These are phyloP conservation scores for Rhea pennata DNA, from an alignment of 2,113 vertebrate genomes.

Conservation along the genomic window DNA sequence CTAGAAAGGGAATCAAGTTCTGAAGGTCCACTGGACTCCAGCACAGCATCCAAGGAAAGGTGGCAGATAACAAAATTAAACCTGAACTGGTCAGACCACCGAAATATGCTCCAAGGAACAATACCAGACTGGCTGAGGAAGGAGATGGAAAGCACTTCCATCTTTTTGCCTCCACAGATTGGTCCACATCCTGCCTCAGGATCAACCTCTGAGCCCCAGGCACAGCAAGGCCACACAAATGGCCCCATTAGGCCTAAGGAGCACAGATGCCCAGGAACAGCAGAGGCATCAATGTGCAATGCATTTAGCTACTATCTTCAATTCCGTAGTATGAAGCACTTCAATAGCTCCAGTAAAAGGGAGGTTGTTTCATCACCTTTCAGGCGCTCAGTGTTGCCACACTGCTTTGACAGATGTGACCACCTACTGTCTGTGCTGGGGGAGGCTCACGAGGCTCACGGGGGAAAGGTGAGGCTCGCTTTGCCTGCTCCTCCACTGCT, in stretches of 20 bases:
- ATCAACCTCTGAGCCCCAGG: not conserved
- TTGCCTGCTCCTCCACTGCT: not conserved
- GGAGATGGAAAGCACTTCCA: not conserved
- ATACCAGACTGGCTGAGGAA: not conserved
- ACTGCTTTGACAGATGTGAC: not conserved
- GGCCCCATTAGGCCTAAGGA: not conserved
- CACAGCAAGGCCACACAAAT: not conserved
- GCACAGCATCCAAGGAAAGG: rapidly evolving
- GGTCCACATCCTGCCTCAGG: not conserved
- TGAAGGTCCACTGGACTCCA: not conserved
- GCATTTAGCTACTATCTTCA: not conserved
- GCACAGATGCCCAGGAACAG: not conserved
- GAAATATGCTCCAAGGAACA: not conserved
- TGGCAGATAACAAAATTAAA: not conserved
- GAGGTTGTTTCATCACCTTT: not conserved
- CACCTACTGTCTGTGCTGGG: no score
- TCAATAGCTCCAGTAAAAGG: not conserved
- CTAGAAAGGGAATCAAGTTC: not conserved
- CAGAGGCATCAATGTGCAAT: not conserved
- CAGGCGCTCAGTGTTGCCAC: rapidly evolving
- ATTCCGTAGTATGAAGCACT: not conserved
- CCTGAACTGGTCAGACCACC: not conserved
- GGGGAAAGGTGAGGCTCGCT: not conserved
- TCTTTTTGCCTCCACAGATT: not conserved
- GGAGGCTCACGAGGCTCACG: not conserved